phyloP scores from a whole-genome alignment of 2,888 invertebrate genomes.

The Ornithoptera alexandrae region DNA sequence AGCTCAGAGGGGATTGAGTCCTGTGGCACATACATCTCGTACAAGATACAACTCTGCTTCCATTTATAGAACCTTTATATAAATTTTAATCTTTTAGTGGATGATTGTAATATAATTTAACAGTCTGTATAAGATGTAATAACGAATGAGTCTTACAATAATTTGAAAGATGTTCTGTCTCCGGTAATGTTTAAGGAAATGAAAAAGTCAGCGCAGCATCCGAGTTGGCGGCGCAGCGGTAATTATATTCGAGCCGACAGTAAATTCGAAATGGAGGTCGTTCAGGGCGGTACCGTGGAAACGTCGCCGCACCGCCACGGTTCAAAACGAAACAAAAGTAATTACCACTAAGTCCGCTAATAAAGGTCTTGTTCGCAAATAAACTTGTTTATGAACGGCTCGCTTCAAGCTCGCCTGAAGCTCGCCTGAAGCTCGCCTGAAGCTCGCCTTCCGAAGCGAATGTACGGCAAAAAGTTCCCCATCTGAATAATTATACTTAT shows the following conservation, averaged over 20 bases:
- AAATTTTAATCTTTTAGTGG: too few species aligned
- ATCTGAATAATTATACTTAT: too few species aligned
- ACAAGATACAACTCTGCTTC: too few species aligned
- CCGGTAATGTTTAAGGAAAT: conserved; percentile 26
- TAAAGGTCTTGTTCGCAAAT: conserved; percentile 41
- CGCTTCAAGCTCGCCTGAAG: neutral
- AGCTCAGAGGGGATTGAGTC: too few species aligned
- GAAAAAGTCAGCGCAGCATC: conserved; percentile 27
- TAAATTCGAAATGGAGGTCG: conserved; percentile 66
- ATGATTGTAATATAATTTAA: too few species aligned
- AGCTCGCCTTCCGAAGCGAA: conserved; percentile 1
- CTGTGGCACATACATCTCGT: too few species aligned
- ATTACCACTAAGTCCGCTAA: conserved; percentile 56
- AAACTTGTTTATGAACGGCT: conserved; percentile 36
- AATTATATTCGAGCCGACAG: conserved; percentile 49
- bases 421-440: conserved; percentile 8
- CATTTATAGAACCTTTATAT: too few species aligned
- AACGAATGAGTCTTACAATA: too few species aligned
- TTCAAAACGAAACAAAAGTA: conserved; percentile 69
- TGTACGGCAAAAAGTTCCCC: neutral
- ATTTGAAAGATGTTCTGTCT: neutral
- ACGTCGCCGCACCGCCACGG: conserved; percentile 60
- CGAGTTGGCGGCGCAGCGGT: conserved; percentile 43
- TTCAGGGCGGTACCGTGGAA: conserved; percentile 49
- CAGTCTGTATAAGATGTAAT: too few species aligned